A percentile compares a stretch with the other conserved stretches of the same genome.
Conservation (phyloP, 2,888 invertebrate genomes). For the Volucella bombylans region DNA sequence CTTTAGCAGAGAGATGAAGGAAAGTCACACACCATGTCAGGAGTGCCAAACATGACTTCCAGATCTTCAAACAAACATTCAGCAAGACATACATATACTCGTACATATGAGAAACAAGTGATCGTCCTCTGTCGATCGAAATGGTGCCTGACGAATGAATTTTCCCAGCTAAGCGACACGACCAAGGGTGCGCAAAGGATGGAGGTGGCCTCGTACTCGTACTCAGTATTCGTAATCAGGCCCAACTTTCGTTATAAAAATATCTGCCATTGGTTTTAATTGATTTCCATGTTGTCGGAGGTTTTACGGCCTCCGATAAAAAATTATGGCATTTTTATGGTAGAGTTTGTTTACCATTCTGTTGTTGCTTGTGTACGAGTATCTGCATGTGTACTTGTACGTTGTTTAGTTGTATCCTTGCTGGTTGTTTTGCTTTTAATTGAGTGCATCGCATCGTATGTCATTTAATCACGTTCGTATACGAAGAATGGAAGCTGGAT, state of each 20-base stretch:
- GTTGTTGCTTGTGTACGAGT: neutral
- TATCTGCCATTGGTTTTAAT: conserved; percentile 51
- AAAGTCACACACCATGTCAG: neutral
- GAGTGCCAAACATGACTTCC: conserved; percentile 34
- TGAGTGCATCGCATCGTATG: conserved; percentile 32
- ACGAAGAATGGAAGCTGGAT: neutral
- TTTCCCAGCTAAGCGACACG: neutral
- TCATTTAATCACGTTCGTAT: conserved; percentile 43
- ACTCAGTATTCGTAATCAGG: too few relatives aligned
- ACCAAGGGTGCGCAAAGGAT: neutral
- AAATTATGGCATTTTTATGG: conserved; percentile 64
- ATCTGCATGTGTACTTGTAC: too few relatives aligned
- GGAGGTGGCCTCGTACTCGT: neutral
- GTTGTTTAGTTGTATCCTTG: conserved; percentile 8
- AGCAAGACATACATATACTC: too few relatives aligned
- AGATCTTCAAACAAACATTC: conserved; percentile 4
- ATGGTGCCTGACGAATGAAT: neutral
- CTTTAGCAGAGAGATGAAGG: neutral
- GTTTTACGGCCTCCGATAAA: conserved; percentile 61
- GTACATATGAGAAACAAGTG: neutral
- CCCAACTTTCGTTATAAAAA: conserved; percentile 42
- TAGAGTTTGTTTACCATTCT: conserved; percentile 45
- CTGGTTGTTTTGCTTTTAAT: conserved; percentile 7
- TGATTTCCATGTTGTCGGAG: conserved; percentile 57
- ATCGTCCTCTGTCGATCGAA: conserved; percentile 21